Evolutionary conservation across 2,113 vertebrate species (phyloP), one percentile per base, ranked within the genome.

Genomic region (Gobius niger): DNA sequence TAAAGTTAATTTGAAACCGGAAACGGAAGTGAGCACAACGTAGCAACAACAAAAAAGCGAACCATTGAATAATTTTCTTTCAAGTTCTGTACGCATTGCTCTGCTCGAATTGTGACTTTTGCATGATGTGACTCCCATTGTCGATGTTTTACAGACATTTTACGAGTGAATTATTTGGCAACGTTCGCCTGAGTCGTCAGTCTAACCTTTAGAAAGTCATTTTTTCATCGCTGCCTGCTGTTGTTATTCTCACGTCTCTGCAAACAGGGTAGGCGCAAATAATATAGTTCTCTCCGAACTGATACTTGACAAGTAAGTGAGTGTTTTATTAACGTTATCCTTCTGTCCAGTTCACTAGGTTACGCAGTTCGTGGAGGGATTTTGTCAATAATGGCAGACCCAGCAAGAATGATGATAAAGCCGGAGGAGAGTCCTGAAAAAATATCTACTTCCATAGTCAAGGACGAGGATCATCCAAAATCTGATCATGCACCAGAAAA

Each of bases 341-440:
- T 34, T 34, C 24, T 34, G 24, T 34, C 24, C 24, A 3, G 2
- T 34, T 34, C 24, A 34, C 24, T 34, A 34, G 24, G 24, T 24
- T 24, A 24, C 24, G 24, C 24, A 24, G 24, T 24, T 34, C 24
- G 53, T 57, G 24, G 19, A 18, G 44, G 47, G 15, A 15, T 16
- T 14, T 62, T 49, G 24, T 63, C 13, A 15, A 72, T 44, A 10
- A 93, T 93, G 92, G 92, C 92, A 16, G 92, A 93, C 68, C 92
- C 92, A 47, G 91, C 90, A 1, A 85, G 90, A n/a, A n/a, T n/a
- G 24, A 34, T 34, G 7, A 82, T 92, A 4, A 92, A 91, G 62
- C 1, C 41, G 4, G 86, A 81, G 0, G 41, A 2, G 5, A 14
- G 6, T 49, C 4, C 67, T 0, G 68, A 79, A 3, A 85, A 63